Evolutionary conservation across 2,797 vertebrate species (phyloP).

Genomic region (Mallotus villosus): DNA sequence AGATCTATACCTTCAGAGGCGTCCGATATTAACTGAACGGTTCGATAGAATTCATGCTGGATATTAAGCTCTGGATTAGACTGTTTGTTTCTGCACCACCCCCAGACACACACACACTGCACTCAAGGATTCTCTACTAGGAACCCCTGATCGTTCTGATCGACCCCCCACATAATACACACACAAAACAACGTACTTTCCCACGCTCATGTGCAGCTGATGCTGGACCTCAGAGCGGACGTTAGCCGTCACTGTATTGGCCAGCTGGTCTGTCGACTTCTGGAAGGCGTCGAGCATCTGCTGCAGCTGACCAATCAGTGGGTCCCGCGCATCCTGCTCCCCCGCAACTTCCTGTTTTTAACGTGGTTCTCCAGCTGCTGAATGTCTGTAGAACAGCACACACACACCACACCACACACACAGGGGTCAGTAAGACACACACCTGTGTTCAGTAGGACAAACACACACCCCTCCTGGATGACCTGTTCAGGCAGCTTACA

Average conservation of each 20-base stretch:
- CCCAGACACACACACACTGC: constrained; percentile 3
- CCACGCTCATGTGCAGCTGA: constrained; percentile 90
- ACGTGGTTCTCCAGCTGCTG: constrained; percentile 92
- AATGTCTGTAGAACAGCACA: constrained; percentile 73
- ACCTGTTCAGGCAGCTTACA: constrained; percentile 74
- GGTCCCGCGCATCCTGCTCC: constrained; percentile 88
- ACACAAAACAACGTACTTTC: constrained; percentile 80
- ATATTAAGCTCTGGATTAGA: constrained; percentile 59
- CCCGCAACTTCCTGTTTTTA: constrained; percentile 84
- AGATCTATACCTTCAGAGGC: constrained; percentile 36
- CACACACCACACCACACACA: background rate
- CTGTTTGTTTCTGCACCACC: constrained; percentile 36
- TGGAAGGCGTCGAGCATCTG: constrained; percentile 87
- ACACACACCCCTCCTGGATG: background rate
- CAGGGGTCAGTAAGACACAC: background rate
- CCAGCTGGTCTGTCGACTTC: constrained; percentile 86
- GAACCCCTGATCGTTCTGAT: constrained; percentile 4
- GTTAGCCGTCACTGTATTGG: constrained; percentile 77
- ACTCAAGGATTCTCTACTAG: background rate
- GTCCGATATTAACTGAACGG: constrained; percentile 42
- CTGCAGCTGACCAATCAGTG: constrained; percentile 85
- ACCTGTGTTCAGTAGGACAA: background rate
- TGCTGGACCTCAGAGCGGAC: constrained; percentile 91
- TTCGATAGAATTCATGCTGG: constrained; percentile 58
- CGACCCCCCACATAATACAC: background rate